These are phyloP conservation scores for Leucosticte australis DNA, from an alignment of 2,113 vertebrate species.

Conservation along the genomic window DNA sequence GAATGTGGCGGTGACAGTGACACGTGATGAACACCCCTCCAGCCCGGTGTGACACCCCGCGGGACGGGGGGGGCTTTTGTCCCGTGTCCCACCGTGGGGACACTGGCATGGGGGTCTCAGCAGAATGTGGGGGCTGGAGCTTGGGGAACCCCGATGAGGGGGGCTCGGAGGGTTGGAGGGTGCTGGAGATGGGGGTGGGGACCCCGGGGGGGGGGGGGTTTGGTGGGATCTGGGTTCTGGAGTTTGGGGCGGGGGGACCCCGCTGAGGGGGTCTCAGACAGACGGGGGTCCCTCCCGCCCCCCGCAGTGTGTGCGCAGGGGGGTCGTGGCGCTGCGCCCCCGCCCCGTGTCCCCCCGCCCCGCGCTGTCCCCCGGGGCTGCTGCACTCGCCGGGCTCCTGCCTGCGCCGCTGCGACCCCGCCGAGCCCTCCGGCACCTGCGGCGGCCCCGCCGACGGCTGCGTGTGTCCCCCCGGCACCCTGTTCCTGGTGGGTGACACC, in stretches of 20 bases:
- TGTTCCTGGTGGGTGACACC: conserved; percentile 77
- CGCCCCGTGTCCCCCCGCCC: conserved; percentile 64
- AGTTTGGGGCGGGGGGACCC: too few species aligned
- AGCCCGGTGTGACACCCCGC: not conserved
- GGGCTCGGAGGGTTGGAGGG: not conserved
- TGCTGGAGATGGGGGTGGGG: not conserved
- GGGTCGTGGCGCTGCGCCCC: conserved; percentile 82
- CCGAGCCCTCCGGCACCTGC: conserved; percentile 67
- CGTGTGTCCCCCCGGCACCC: conserved; percentile 81
- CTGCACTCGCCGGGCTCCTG: conserved; percentile 79
- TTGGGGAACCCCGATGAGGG: too few species aligned
- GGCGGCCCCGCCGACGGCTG: conserved; percentile 75
- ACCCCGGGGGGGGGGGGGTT: not conserved
- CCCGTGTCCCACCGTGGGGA: not conserved
- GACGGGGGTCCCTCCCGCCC: not conserved
- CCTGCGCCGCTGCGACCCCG: conserved; percentile 82
- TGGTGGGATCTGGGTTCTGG: not conserved
- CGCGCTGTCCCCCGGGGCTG: conserved; percentile 77
- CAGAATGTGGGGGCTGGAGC: not conserved
- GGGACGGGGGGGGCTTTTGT: not conserved
- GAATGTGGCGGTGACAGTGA: not conserved
- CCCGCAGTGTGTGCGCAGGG: conserved; percentile 72
- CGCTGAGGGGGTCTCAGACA: not conserved
- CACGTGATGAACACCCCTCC: not conserved
- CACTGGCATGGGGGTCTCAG: not conserved